phyloP scores from a whole-genome alignment of 2,888 invertebrate genomes.

The Eristalis tenax region DNA sequence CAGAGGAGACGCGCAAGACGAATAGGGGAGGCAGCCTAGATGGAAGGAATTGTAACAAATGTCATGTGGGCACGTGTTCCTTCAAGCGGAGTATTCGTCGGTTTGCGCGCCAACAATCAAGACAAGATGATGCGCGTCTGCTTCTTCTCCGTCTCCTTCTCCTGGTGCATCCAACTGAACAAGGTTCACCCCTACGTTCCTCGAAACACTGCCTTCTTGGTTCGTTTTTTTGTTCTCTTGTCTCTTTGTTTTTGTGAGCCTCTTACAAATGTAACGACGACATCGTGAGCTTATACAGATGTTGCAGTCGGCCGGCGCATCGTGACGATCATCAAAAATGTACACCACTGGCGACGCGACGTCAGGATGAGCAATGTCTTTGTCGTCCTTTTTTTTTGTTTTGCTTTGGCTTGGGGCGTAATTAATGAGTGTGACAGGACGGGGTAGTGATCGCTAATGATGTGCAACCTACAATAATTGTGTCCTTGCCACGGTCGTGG shows the following conservation, averaged over 20 bases:
- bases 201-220: neutral
- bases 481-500: neutral
- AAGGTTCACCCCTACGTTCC: conserved; percentile 46
- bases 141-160: conserved; percentile 47
- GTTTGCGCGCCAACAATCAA: conserved; percentile 70
- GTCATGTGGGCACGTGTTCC: conserved; percentile 72
- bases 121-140: conserved; percentile 64
- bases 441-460: neutral
- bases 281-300: conserved; percentile 55
- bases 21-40: conserved; percentile 32
- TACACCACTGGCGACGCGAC: neutral
- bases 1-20: conserved; percentile 28
- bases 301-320: conserved; percentile 35
- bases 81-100: conserved; percentile 60
- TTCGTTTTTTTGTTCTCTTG: neutral
- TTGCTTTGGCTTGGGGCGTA: neutral
- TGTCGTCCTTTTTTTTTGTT: conserved; percentile 2
- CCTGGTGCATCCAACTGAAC: conserved; percentile 61
- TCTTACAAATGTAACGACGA: conserved; percentile 36
- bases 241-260: neutral
- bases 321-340: conserved; percentile 31
- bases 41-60: conserved; percentile 67
- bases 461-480: neutral
- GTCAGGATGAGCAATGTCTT: conserved; percentile 36
- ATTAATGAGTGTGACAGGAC: conserved; percentile 22